These are phyloP conservation scores for Lophotriccus pileatus DNA, from an alignment of 2,797 vertebrate species.

Conservation along the genomic window DNA sequence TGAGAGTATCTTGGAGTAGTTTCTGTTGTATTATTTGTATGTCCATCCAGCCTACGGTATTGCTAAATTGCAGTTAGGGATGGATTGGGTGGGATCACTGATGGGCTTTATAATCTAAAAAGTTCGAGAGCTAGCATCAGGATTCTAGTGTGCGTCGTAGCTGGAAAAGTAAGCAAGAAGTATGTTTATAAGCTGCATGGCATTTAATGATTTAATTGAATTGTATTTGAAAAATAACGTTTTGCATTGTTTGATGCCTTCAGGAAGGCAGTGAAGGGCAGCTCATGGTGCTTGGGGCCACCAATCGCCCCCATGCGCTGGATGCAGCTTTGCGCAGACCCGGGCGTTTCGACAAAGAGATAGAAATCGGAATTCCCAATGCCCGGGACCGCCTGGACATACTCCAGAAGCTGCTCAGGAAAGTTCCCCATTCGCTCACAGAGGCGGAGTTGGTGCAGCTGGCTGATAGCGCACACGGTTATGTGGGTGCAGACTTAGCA, in stretches of 20 bases:
- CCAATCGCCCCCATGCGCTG: slow-evolving; percentile 90
- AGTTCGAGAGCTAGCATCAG: neutral
- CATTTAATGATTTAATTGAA: no score
- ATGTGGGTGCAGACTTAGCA: slow-evolving; percentile 92
- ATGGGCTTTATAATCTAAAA: neutral
- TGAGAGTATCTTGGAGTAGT: neutral
- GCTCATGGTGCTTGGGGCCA: slow-evolving; percentile 91
- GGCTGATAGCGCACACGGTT: slow-evolving; percentile 86
- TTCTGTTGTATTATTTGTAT: neutral
- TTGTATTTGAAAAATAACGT: neutral
- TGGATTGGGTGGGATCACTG: neutral
- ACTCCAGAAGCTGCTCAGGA: slow-evolving; percentile 82
- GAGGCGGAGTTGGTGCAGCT: slow-evolving; percentile 78
- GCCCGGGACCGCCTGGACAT: slow-evolving; percentile 87
- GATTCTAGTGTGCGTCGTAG: neutral
- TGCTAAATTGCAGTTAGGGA: neutral
- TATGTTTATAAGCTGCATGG: neutral
- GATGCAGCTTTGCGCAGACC: slow-evolving; percentile 92
- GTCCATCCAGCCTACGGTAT: neutral
- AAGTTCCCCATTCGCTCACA: slow-evolving; percentile 78
- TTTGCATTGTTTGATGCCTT: neutral
- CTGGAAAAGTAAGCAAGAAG: neutral
- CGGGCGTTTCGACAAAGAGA: slow-evolving; percentile 93
- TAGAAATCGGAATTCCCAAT: slow-evolving; percentile 91
- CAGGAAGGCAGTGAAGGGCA: slow-evolving; percentile 90